Base-by-base conservation (phyloP, 2,888 invertebrate species). In the Andrena bicolor region DNA sequence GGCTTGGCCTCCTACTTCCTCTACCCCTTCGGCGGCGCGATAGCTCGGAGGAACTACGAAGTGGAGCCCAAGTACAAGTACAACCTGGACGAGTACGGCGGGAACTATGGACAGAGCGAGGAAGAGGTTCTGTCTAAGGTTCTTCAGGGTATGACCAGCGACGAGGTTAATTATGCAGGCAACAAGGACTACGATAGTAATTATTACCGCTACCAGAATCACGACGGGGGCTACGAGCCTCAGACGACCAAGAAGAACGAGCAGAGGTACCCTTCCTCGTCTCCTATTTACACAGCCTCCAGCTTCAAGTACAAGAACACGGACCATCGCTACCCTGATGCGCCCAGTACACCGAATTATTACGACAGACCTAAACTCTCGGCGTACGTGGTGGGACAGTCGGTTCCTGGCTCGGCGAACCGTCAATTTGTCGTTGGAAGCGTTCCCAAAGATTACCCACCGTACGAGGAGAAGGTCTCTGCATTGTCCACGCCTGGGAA, bases 101-200 rank as follows among this genome's bases (percentile, higher is more conserved):
- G 95, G 63, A 96, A 95, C 41, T 96, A 96, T 65, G 96, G 97
- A 0, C 96, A 97, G 91, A 96, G 96, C 10, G 97, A 97, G 93
- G 97, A 97, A 93, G 97, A 97, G 91, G 96, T 97, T 90, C 95
- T 97, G 41, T 96, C 96, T 16, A 96, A 97, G 90, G 96, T 97
- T 0, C 94, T 97, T 71, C 96, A 97, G 70, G 97, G 97, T 30
- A 96, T 96, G 96, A 96, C 91, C 4, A 86, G 90, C 61, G 89
- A 92, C 35, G 92, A 93, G 2, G 87, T 80, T 7, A 90, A 87
- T 5, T 87, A 88, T 4, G 82, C 80, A 0, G 83, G 74, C 0
- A 68, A 23, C 2, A 85, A 86, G 28, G 86, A 86, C 26, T 74
- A 75, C 26, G 84, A 86, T 8, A 82, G 75, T 10, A 91, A 90